Conservation (phyloP, 2,113 vertebrate genomes). For the Salvator merianae region DNA sequence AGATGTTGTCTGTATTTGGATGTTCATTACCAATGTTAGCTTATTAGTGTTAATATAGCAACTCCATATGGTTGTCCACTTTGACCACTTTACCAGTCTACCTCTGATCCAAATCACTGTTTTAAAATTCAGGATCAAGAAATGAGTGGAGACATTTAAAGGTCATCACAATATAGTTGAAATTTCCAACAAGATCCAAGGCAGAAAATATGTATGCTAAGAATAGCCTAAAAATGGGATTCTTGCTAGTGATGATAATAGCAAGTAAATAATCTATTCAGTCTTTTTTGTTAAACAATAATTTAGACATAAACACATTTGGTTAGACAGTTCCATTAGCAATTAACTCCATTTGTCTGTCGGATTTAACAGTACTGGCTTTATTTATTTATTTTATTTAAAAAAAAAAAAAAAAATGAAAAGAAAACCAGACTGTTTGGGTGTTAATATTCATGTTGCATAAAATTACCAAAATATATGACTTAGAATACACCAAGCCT, state of each 20-base stretch:
- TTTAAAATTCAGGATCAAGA: not conserved
- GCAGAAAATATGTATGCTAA: not conserved
- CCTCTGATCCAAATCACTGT: too few relatives aligned
- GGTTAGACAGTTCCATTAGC: not conserved
- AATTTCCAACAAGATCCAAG: not conserved
- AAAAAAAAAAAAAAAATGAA: not conserved
- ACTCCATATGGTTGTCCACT: too few relatives aligned
- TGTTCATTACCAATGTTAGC: too few relatives aligned
- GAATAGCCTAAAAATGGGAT: not conserved
- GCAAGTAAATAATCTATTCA: not conserved
- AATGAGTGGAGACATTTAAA: not conserved
- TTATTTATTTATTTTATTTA: not conserved
- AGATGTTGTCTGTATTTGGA: too few relatives aligned
- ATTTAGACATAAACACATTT: not conserved
- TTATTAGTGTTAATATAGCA: too few relatives aligned
- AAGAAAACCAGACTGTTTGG: not conserved
- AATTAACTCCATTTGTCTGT: not conserved
- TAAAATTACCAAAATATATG: not conserved
- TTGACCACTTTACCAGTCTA: too few relatives aligned
- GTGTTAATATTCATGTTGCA: not conserved
- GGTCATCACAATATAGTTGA: not conserved
- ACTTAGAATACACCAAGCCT: slow-evolving; percentile 9
- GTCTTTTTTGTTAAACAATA: not conserved
- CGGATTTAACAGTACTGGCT: not conserved
- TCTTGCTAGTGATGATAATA: not conserved